Evolutionary conservation across 2,113 vertebrate genomes (phyloP).

Genomic region (Aspiorhynchus laticeps): DNA sequence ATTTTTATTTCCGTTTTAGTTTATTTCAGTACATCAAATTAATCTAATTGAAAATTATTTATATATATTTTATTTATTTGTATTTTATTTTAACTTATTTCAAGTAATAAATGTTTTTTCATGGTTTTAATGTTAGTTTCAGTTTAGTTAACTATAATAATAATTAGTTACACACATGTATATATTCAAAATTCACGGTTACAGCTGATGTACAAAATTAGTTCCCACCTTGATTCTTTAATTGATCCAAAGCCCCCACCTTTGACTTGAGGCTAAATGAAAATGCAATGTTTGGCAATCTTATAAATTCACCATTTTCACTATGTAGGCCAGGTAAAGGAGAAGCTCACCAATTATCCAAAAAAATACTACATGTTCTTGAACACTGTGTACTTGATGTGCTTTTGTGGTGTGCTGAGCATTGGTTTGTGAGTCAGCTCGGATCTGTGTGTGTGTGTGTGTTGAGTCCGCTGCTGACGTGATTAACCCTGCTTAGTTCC

Average conservation of each 20-base stretch:
- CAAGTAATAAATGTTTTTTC: neutral
- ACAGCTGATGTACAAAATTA: neutral
- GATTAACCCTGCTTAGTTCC: conserved; percentile 72
- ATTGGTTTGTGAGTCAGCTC: conserved; percentile 66
- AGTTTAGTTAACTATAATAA: neutral
- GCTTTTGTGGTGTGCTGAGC: conserved; percentile 33
- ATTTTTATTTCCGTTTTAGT: neutral
- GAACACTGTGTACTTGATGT: conserved; percentile 45
- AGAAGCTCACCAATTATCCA: conserved; percentile 19
- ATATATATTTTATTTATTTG: too few relatives aligned
- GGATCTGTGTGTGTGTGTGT: conserved; percentile 47
- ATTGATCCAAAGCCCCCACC: neutral
- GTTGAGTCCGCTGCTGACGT: conserved; percentile 69
- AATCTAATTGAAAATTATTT: neutral
- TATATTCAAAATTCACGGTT: neutral
- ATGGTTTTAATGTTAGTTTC: neutral
- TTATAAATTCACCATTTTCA: neutral
- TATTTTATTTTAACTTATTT: neutral
- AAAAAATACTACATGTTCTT: conserved; percentile 30
- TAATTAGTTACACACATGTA: neutral
- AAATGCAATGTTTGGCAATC: neutral
- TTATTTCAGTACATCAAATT: neutral
- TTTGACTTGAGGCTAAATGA: neutral
- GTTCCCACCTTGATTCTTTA: neutral
- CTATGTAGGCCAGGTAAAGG: conserved; percentile 8